Evolutionary conservation across 2,113 vertebrate genomes (phyloP).

Genomic region (Plecotus auritus): DNA sequence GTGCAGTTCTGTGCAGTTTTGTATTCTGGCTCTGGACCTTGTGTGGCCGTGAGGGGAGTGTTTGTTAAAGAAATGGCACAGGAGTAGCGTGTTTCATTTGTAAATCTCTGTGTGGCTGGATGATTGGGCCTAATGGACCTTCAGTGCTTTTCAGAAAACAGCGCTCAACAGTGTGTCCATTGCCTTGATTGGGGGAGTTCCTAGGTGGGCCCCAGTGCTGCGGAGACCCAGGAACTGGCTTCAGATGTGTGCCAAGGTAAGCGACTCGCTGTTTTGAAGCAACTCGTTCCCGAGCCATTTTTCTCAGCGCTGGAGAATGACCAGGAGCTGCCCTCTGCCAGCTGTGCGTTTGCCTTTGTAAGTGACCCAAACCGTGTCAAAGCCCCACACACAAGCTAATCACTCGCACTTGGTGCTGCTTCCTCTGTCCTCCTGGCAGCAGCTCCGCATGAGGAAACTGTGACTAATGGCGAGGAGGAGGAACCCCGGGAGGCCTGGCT

Average conservation of each 20-base stretch:
- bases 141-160: slow-evolving; percentile 57
- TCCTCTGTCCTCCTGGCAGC: slow-evolving; percentile 74
- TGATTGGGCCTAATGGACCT: slow-evolving; percentile 51
- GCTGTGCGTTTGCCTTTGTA: slow-evolving; percentile 69
- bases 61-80: slow-evolving; percentile 43
- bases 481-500: slow-evolving; percentile 51
- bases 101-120: slow-evolving; percentile 35
- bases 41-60: neutral
- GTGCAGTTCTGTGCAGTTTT: slow-evolving; percentile 1
- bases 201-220: slow-evolving; percentile 5
- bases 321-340: slow-evolving; percentile 65
- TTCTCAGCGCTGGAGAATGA: slow-evolving; percentile 72
- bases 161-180: slow-evolving; percentile 18
- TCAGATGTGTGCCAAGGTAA: slow-evolving; percentile 70
- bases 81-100: slow-evolving; percentile 11
- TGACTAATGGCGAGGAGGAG: slow-evolving; percentile 68
- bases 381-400: slow-evolving; percentile 58
- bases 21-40: slow-evolving; percentile 51
- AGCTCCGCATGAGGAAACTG: slow-evolving; percentile 67
- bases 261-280: slow-evolving; percentile 66
- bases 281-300: slow-evolving; percentile 63
- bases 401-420: slow-evolving; percentile 73
- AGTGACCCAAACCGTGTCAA: slow-evolving; percentile 72
- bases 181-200: slow-evolving; percentile 59
- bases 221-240: slow-evolving; percentile 60